A percentile compares a stretch with the other conserved stretches of the same genome.
These are phyloP conservation scores for Falco punctatus DNA, from an alignment of 2,113 vertebrate species.

Conservation along the genomic window DNA sequence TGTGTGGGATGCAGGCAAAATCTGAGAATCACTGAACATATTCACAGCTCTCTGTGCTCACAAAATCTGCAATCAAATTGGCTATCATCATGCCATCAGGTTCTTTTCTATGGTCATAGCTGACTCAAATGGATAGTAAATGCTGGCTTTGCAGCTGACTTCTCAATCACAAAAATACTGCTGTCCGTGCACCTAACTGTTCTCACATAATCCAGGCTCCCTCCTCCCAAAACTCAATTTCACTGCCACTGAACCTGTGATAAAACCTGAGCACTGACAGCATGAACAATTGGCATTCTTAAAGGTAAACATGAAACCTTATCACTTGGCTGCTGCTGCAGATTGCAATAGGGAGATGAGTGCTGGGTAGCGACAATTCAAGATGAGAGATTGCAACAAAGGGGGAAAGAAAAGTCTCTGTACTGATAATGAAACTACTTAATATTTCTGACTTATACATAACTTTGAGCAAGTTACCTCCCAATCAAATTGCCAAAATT, in stretches of 20 bases:
- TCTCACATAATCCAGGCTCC: not conserved
- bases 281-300: not conserved
- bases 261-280: not conserved
- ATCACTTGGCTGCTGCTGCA: not conserved
- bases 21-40: not conserved
- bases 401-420: not conserved
- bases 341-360: not conserved
- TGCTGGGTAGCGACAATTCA: not conserved
- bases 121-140: not conserved
- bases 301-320: conserved; percentile 17
- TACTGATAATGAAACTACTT: not conserved
- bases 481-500: not conserved
- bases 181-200: not conserved
- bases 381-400: not conserved
- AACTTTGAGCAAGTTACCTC: not conserved
- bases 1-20: not conserved
- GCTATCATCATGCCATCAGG: not conserved
- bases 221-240: not conserved
- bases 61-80: not conserved
- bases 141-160: not conserved
- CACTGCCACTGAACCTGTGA: not conserved
- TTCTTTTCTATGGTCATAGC: not conserved
- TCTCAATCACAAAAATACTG: not conserved
- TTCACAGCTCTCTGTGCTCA: not conserved
- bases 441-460: not conserved